phyloP scores from a whole-genome alignment of 2,113 vertebrate species.

The Conger conger region DNA sequence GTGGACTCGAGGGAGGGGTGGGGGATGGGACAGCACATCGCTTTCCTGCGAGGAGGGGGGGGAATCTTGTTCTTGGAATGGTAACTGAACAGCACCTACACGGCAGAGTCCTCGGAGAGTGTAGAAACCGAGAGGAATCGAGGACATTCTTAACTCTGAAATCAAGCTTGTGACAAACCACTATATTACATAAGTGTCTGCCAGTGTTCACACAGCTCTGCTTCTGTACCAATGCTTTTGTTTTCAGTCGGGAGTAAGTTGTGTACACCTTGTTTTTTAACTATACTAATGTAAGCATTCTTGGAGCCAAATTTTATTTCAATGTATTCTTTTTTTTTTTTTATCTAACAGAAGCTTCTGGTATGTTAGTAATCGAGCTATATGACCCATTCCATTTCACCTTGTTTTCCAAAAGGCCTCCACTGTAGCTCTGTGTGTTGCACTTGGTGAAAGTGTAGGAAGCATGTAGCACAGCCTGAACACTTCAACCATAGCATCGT shows the following conservation, averaged over 20 bases:
- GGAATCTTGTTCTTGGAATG: neutral
- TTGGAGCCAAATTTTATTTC: slow-evolving; percentile 47
- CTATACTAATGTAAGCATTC: slow-evolving; percentile 15
- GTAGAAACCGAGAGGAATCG: neutral
- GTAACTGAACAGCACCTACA: neutral
- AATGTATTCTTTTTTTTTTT: slow-evolving; percentile 31
- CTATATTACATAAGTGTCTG: slow-evolving; percentile 44
- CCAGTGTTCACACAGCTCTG: slow-evolving; percentile 39
- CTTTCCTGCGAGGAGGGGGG: neutral
- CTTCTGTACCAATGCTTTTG: slow-evolving; percentile 23
- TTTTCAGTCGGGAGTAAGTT: slow-evolving; percentile 31
- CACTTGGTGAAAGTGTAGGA: slow-evolving; percentile 71
- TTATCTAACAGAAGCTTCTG: slow-evolving; percentile 56
- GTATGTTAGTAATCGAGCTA: slow-evolving; percentile 46
- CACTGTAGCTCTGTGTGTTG: slow-evolving; percentile 45
- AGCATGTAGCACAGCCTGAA: slow-evolving; percentile 69
- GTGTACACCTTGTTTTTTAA: slow-evolving; percentile 38
- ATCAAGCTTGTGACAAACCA: slow-evolving; percentile 57
- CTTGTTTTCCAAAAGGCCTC: slow-evolving; percentile 49
- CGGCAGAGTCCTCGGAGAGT: neutral
- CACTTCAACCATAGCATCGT: slow-evolving; percentile 52
- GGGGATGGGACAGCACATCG: neutral
- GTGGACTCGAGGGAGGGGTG: neutral
- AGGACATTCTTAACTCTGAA: slow-evolving; percentile 21
- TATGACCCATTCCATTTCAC: slow-evolving; percentile 33